Conservation (phyloP, 1,140 invertebrate genomes). For the Oncopeltus fasciatus region DNA sequence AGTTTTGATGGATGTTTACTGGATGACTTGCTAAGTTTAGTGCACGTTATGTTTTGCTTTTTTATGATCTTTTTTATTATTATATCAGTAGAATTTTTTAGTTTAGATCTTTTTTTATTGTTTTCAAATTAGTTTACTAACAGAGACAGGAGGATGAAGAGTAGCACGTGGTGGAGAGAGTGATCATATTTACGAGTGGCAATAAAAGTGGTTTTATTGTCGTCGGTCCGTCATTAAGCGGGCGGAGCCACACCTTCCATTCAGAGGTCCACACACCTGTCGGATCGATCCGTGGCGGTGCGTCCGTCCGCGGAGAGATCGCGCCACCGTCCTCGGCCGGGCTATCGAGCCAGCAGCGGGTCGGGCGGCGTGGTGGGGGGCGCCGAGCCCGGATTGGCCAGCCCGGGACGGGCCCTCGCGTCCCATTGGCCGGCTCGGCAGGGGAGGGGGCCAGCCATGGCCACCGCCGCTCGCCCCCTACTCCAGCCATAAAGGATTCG, state of each 20-base stretch:
- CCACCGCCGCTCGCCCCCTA: slow-evolving; percentile 12
- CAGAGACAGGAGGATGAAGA: background rate
- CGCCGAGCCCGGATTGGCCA: slow-evolving; percentile 9
- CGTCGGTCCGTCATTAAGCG: slow-evolving; percentile 2
- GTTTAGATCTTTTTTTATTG: slow-evolving; percentile 7
- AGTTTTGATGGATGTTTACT: background rate
- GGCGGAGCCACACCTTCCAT: slow-evolving; percentile 1
- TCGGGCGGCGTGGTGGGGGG: slow-evolving; percentile 10
- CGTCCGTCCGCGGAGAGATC: background rate
- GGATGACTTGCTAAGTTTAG: background rate
- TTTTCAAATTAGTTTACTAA: slow-evolving; percentile 3
- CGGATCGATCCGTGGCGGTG: background rate
- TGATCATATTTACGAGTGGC: slow-evolving; percentile 18
- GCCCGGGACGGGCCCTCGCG: background rate
- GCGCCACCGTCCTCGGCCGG: background rate
- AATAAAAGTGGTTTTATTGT: slow-evolving; percentile 17
- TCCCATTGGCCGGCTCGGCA: slow-evolving; percentile 6
- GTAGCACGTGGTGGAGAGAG: slow-evolving; percentile 4
- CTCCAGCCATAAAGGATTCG: slow-evolving; percentile 18
- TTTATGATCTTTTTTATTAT: background rate
- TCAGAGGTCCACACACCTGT: background rate
- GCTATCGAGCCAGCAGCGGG: slow-evolving; percentile 2
- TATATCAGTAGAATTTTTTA: background rate
- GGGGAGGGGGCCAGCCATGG: slow-evolving; percentile 4
- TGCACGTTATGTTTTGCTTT: background rate